Conservation (phyloP, 2,113 vertebrate genomes). For the Syngnathus typhle region DNA sequence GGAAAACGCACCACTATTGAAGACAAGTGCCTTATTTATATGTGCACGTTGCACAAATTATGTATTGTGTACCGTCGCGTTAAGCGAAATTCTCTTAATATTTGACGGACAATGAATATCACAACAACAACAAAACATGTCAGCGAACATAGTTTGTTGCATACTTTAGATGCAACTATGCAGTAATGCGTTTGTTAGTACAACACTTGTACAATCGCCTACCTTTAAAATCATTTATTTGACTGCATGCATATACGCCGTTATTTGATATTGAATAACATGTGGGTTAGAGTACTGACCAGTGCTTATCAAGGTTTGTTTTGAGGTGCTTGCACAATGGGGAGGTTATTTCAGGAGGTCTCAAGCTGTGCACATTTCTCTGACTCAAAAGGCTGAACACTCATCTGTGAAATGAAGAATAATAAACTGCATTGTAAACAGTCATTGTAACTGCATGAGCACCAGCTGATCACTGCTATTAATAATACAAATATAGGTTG, state of each 20-base stretch:
- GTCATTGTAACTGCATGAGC: background rate
- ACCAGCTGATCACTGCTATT: background rate
- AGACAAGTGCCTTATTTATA: background rate
- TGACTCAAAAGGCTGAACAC: constrained; percentile 35
- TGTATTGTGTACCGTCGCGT: no score
- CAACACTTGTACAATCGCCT: background rate
- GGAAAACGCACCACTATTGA: background rate
- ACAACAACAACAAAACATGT: background rate
- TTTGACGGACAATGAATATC: no score
- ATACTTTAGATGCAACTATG: background rate
- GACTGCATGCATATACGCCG: background rate
- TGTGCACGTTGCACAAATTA: background rate
- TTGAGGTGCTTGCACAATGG: constrained; percentile 50
- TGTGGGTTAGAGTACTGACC: background rate
- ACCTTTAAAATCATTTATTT: background rate
- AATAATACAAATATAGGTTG: background rate
- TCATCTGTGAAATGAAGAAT: background rate
- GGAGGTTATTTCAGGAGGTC: constrained; percentile 53
- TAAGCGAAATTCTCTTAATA: background rate
- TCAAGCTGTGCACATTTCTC: constrained; percentile 37
- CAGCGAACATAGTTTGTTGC: background rate
- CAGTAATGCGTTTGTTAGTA: background rate
- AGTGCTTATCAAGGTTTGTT: constrained; percentile 44
- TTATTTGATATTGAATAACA: background rate
- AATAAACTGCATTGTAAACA: background rate